Base-by-base conservation (phyloP, 2,113 vertebrate genomes). In the Upupa epops region DNA sequence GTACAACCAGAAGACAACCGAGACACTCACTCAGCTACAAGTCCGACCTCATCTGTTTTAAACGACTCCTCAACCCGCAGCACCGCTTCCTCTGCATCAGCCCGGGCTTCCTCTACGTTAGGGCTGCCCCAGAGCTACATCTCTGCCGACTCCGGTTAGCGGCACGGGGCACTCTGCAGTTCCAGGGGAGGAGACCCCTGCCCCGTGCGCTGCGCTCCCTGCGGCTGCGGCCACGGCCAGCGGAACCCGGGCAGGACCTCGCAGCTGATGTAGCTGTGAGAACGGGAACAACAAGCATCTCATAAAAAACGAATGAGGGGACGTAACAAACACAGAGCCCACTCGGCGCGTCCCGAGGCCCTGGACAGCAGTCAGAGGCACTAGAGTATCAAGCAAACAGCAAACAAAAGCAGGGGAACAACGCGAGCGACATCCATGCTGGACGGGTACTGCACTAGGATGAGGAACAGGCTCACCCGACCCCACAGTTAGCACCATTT, bases 401-500 rank as follows among this genome's bases (percentile, higher is more conserved):
- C 52, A 55, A 96, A 74, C 24, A 91, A 78, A 85, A 84, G n/a
- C 51, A 92, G 86, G 19, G 15, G 55, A 59, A 88, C 71, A 74
- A 96, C 78, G 37, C 59, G 88, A 91, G 88, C n/a, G n/a, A n/a
- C 52, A 52, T 54, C 36, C 93, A 92, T 94, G 97, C 94, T 87
- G 60, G 84, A 86, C 85, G 96, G 88, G 96, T 66, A 93, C 84
- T 72, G 91, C 95, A 93, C 92, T 88, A 54, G 59, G 9, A 85
- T 20, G 55, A 10, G 86, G 66, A 88, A 96, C 88, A 97, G 96
- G 97, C 96, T 91, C 92, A 91, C 90, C 93, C 96, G 93, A 46
- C 97, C 96, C 96, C 97, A 97, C 97, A 42, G 93, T 97, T 98
- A 99, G 99, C 99, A 99, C 98, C 98, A 98, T 93, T 97, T 95